Evolutionary conservation across 1,140 invertebrate genomes (phyloP).

Genomic region (Leptopilina boulardi): DNA sequence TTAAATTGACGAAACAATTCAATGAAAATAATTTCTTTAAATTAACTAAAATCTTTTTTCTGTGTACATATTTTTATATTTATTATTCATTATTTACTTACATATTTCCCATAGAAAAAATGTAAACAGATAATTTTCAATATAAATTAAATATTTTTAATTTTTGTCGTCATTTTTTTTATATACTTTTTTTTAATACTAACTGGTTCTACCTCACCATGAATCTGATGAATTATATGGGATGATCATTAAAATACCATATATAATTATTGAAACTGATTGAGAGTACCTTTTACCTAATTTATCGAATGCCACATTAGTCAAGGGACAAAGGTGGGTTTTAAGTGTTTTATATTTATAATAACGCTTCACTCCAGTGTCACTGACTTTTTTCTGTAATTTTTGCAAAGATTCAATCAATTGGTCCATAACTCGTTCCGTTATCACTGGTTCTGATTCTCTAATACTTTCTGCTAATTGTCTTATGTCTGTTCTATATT

Average conservation of each 20-base stretch:
- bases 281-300: constrained; percentile 71
- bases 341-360: constrained; percentile 83
- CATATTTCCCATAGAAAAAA: no score
- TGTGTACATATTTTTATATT: no score
- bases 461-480: constrained; percentile 75
- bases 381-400: constrained; percentile 75
- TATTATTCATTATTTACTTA: no score
- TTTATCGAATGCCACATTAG: constrained; percentile 84
- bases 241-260: constrained; percentile 11
- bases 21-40: no score
- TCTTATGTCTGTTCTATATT: constrained; percentile 77
- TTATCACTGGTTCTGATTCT: constrained; percentile 77
- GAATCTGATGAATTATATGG: neutral
- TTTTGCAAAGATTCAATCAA: constrained; percentile 76
- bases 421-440: constrained; percentile 77
- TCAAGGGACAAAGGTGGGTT: constrained; percentile 86
- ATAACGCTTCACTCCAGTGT: constrained; percentile 79
- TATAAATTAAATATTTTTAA: no score
- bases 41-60: no score
- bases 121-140: no score
- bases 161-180: no score
- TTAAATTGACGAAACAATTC: no score
- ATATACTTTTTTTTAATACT: no score
- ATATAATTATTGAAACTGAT: constrained; percentile 31
- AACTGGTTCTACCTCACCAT: no score